Conservation (phyloP, 2,888 invertebrate genomes). For the Tholera decimalis region DNA sequence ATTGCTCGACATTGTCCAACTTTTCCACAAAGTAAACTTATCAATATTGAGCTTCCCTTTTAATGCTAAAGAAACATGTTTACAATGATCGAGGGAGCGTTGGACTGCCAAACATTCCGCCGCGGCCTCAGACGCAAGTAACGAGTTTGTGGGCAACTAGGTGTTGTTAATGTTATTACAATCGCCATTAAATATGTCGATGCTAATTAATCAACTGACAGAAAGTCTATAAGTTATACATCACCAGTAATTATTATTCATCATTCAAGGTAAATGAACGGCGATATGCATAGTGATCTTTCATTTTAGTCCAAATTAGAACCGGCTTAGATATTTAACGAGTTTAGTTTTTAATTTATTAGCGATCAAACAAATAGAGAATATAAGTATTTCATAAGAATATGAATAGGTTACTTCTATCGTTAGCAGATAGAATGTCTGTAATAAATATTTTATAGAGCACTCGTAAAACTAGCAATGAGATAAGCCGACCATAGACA, state of each 20-base stretch:
- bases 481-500: slow-evolving; percentile 74
- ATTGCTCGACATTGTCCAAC: slow-evolving; percentile 68
- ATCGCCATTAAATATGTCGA: slow-evolving; percentile 77
- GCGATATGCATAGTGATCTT: slow-evolving; percentile 84
- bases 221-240: slow-evolving; percentile 84
- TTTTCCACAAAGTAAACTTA: slow-evolving; percentile 59
- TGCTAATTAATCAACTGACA: slow-evolving; percentile 84
- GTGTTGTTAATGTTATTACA: slow-evolving; percentile 70
- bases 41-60: slow-evolving; percentile 54
- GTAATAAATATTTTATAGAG: slow-evolving; percentile 87
- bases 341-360: slow-evolving; percentile 81
- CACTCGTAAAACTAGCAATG: slow-evolving; percentile 82
- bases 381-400: slow-evolving; percentile 84
- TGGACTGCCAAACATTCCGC: slow-evolving; percentile 35
- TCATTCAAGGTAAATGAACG: slow-evolving; percentile 87
- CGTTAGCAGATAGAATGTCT: slow-evolving; percentile 84
- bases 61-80: slow-evolving; percentile 36
- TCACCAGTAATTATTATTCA: slow-evolving; percentile 85
- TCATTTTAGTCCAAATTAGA: slow-evolving; percentile 83
- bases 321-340: slow-evolving; percentile 81
- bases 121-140: slow-evolving; percentile 24
- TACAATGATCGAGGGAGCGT: slow-evolving; percentile 30
- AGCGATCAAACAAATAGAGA: slow-evolving; percentile 80
- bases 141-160: slow-evolving; percentile 62
- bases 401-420: slow-evolving; percentile 86